Evolutionary conservation across 2,888 invertebrate species (phyloP).

Genomic region (Abrostola triplasia): DNA sequence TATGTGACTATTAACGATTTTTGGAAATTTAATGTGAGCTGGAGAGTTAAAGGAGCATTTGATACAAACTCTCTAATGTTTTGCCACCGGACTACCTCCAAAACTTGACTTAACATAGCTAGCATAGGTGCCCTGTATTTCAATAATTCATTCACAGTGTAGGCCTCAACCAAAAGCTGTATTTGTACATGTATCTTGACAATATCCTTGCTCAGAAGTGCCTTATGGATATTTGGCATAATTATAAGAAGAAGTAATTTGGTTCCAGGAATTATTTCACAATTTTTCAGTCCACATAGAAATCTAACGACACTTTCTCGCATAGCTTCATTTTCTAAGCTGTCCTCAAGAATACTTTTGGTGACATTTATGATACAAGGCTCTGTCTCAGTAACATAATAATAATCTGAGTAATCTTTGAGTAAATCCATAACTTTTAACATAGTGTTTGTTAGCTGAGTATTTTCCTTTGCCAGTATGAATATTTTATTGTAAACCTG

Average conservation of each 20-base stretch:
- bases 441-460: slow-evolving; percentile 75
- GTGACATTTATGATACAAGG: slow-evolving; percentile 70
- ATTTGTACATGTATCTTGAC: slow-evolving; percentile 66
- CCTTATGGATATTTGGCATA: slow-evolving; percentile 78
- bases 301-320: slow-evolving; percentile 73
- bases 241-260: slow-evolving; percentile 75
- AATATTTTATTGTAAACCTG: slow-evolving; percentile 74
- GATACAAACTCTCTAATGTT: slow-evolving; percentile 70
- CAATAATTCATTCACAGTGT: slow-evolving; percentile 66
- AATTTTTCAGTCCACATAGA: slow-evolving; percentile 68
- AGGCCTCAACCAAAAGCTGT: slow-evolving; percentile 68
- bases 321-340: slow-evolving; percentile 64
- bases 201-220: slow-evolving; percentile 67
- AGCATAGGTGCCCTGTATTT: slow-evolving; percentile 78
- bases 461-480: slow-evolving; percentile 71
- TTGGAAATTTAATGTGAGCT: slow-evolving; percentile 70
- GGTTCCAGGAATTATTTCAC: slow-evolving; percentile 65
- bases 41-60: slow-evolving; percentile 67
- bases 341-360: slow-evolving; percentile 63
- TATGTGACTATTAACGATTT: slow-evolving; percentile 70
- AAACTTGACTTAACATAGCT: slow-evolving; percentile 78
- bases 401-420: slow-evolving; percentile 71
- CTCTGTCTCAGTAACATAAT: slow-evolving; percentile 75
- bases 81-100: slow-evolving; percentile 74
- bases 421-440: slow-evolving; percentile 71